Evolutionary conservation across 1,140 invertebrate species (phyloP), one percentile per base, ranked within the genome.

Genomic region (Drosophila gunungcola): DNA sequence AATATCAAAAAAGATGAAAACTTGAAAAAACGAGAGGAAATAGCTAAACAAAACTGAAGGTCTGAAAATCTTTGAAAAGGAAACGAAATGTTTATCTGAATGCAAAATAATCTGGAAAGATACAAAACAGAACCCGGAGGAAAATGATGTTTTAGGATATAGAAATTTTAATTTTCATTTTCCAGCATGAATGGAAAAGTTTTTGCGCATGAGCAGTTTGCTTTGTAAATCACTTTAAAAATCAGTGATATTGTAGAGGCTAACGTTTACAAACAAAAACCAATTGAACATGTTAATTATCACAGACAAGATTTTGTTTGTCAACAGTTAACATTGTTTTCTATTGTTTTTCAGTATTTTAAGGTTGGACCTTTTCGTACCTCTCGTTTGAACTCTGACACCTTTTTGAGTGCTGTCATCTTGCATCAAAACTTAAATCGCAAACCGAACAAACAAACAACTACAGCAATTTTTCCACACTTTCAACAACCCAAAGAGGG

Each of bases 1-100:
- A 86, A 86, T 83, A 86, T 89, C 83, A 78, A 69, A 74, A 79
- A 68, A 56, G 73, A 60, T 55, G 56, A 72, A 64, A 76, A 61
- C 48, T 52, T 58, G 48, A 45, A 57, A 25, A 39, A 45, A 54
- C 64, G 45, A 54, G 51, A 70, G 60, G 70, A 72, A 62, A 57
- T 13, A 42, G 21, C 25, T 16, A 60, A 55, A 42, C 27, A 21
- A 52, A 81, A 55, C 61, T 38, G 49, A 41, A 41, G 54, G 36
- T 49, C 46, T 48, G 36, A 58, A 62, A 42, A 32, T 62, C 27
- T 78, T 78, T 36, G 52, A 43, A 80, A 62, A 70, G 54, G 55
- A 85, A 85, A 56, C 41, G 38, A 77, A 73, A 73, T 84, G 73
- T 73, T 63, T 80, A 85, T 70, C 21, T 13, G 21, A 52, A 48